These are phyloP conservation scores for Nasonia giraulti DNA, from an alignment of 1,140 invertebrate species.

Conservation along the genomic window DNA sequence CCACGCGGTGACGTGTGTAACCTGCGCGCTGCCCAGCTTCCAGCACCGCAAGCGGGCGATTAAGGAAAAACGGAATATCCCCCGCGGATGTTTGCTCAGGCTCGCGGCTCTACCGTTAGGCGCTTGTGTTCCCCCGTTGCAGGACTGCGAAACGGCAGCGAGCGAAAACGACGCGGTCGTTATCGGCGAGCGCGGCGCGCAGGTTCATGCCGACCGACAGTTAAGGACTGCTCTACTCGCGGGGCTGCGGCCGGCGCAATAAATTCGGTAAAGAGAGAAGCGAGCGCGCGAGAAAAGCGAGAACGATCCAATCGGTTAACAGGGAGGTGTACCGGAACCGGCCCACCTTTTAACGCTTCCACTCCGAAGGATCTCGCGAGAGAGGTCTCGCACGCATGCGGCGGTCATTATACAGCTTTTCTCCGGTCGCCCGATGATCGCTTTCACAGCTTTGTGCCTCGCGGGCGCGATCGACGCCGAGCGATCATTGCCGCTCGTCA, in stretches of 20 bases:
- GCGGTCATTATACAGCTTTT: slow-evolving; percentile 65
- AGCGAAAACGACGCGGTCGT: slow-evolving; percentile 48
- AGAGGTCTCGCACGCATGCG: slow-evolving; percentile 58
- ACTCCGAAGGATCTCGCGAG: neutral
- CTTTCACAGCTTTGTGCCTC: slow-evolving; percentile 28
- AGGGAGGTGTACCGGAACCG: slow-evolving; percentile 72
- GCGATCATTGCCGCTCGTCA: slow-evolving; percentile 36
- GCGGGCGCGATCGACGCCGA: neutral
- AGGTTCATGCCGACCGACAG: slow-evolving; percentile 72
- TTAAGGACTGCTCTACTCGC: slow-evolving; percentile 62
- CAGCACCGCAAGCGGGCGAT: neutral
- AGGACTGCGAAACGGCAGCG: neutral
- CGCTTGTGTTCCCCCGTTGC: neutral
- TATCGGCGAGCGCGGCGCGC: slow-evolving; percentile 59
- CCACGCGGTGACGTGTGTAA: neutral
- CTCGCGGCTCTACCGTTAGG: neutral
- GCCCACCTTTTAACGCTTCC: slow-evolving; percentile 73
- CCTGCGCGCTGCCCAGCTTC: neutral
- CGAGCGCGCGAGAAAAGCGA: slow-evolving; percentile 30
- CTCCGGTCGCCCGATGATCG: slow-evolving; percentile 48
- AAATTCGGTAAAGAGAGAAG: slow-evolving; percentile 67
- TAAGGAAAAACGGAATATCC: slow-evolving; percentile 21
- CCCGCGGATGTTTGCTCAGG: neutral
- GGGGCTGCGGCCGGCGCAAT: slow-evolving; percentile 64
- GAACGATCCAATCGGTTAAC: slow-evolving; percentile 69